Base-by-base conservation (phyloP, 2,888 invertebrate genomes). In the Thymelicus sylvestris region DNA sequence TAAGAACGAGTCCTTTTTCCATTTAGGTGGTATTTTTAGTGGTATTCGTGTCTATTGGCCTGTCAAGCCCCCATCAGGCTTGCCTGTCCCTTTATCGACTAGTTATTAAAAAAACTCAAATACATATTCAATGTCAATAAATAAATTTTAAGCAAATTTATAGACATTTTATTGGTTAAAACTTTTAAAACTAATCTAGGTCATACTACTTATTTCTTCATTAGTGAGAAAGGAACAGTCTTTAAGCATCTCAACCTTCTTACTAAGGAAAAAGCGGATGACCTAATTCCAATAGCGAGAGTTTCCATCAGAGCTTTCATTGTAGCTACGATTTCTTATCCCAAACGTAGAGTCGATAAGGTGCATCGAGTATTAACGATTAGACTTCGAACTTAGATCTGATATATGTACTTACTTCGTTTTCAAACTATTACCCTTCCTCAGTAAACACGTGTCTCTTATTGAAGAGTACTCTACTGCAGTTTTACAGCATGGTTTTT, bases 201-300 rank as follows among this genome's bases (percentile, higher is more conserved):
- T n/a, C 55, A 55, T 10, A 19, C 24, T 55, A 10, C 55, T 55
- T 19, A 19, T 52, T 52, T 55, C 24, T 24, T 55, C 55, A 24
- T 55, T 55, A 55, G 55, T 12, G 55, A 24, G 8, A 55, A 55
- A 55, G 55, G 55, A 55, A 10, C 55, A 55, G 12, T 55, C 8
- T 55, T 55, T 24, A 55, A 24, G 55, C 24, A 24, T 8, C 55
- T 19, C 24, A 55, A 55, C 55, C 55, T 55, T 55, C 55, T 52
- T 52, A 52, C 52, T 24, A 55, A 3, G 55, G 55, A 55, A 55
- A 55, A 55, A 55, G 55, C 24, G 55, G 10, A 55, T 24, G 55
- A 55, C 24, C 55, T 12, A 55, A 55, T 55, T 55, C 55, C 24
- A 24, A 3, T 24, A 10, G 55, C 24, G 24, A 24, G 10, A 55